These are phyloP conservation scores for Crenuchus spilurus DNA, from an alignment of 2,797 vertebrate genomes.

Conservation along the genomic window DNA sequence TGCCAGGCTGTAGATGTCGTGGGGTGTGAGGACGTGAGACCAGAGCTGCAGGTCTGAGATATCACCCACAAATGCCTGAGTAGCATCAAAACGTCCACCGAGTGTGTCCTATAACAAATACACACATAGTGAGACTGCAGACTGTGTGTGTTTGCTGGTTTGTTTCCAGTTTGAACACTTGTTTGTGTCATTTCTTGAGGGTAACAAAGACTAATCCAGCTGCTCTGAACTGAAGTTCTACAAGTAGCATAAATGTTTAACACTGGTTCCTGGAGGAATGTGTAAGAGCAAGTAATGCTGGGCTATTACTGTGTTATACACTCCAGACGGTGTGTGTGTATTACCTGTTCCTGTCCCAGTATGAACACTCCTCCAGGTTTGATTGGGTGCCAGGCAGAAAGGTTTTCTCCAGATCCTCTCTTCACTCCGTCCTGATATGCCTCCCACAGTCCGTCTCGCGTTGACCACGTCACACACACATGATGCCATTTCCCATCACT, in stretches of 20 bases:
- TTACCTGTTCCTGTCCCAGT: constrained; percentile 88
- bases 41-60: constrained; percentile 86
- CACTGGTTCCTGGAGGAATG: no score
- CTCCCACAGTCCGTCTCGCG: constrained; percentile 83
- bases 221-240: no score
- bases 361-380: constrained; percentile 85
- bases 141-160: background rate
- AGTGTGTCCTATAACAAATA: constrained; percentile 76
- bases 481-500: constrained; percentile 86
- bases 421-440: constrained; percentile 79
- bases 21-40: constrained; percentile 77
- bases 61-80: constrained; percentile 85
- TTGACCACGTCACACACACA: constrained; percentile 85
- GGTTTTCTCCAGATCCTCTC: constrained; percentile 72
- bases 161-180: no score
- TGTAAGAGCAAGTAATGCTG: no score
- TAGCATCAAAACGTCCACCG: constrained; percentile 84
- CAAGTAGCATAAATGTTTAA: no score
- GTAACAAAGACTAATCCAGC: no score
- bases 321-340: no score
- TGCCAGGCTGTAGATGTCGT: constrained; percentile 79
- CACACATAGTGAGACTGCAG: background rate
- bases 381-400: constrained; percentile 82
- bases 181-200: no score
- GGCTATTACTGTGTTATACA: no score